These are phyloP conservation scores for Apis laboriosa DNA, from an alignment of 1,140 invertebrate genomes.

Conservation along the genomic window DNA sequence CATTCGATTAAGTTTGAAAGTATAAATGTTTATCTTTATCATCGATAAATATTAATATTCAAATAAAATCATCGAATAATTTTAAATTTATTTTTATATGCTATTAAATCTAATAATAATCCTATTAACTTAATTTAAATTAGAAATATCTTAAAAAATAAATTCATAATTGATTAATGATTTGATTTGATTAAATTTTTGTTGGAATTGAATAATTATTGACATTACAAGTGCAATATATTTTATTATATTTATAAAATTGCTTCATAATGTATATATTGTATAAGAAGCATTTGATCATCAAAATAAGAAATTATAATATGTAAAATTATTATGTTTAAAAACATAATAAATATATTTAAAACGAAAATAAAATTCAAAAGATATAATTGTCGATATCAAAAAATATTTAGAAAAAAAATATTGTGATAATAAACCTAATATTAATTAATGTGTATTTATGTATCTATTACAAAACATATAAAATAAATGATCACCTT, in stretches of 20 bases:
- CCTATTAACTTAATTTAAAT: too few relatives aligned
- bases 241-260: conserved; percentile 8
- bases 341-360: not conserved
- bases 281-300: conserved; percentile 9
- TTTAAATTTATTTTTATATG: not conserved
- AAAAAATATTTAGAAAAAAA: not conserved
- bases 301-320: not conserved
- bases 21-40: not conserved
- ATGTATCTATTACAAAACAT: not conserved
- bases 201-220: not conserved
- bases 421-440: not conserved
- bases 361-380: not conserved
- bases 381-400: not conserved
- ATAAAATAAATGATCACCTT: conserved; percentile 4
- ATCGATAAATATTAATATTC: not conserved
- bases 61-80: not conserved
- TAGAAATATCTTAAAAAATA: too few relatives aligned
- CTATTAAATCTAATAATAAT: not conserved
- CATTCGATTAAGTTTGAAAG: not conserved
- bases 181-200: not conserved
- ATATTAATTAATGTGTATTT: not conserved
- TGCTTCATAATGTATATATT: conserved; percentile 22
- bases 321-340: not conserved
- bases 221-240: conserved; percentile 8
- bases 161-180: not conserved